Percentiles rank a stretch among this genome's conserved stretches.
These are phyloP conservation scores for Boulengeromyrus knoepffleri DNA, from an alignment of 2,113 vertebrate species.

Conservation along the genomic window DNA sequence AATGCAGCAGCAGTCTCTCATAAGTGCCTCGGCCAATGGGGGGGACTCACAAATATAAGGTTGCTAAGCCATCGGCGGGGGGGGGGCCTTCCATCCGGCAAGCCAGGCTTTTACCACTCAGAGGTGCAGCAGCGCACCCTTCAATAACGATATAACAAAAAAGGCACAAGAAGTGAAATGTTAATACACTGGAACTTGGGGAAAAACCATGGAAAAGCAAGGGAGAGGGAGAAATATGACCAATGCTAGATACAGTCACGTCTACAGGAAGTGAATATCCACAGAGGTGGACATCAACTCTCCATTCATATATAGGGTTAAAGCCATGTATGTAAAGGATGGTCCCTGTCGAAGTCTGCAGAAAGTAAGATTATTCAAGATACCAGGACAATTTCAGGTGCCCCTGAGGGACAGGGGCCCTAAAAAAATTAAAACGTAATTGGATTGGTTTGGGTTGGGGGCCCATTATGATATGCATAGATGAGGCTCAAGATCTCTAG, in stretches of 20 bases:
- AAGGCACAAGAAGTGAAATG: background rate
- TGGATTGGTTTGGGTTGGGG: too few relatives aligned
- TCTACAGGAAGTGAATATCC: background rate
- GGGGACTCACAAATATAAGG: conserved; percentile 39
- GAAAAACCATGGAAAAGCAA: background rate
- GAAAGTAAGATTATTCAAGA: background rate
- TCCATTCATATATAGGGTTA: background rate
- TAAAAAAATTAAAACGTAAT: too few relatives aligned
- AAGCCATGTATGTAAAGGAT: background rate
- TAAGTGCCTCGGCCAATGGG: conserved; percentile 38
- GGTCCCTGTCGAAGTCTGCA: background rate
- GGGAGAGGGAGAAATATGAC: background rate
- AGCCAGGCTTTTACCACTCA: background rate
- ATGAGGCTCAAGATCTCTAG: background rate
- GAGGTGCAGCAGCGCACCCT: background rate
- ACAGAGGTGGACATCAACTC: background rate
- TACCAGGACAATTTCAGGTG: too few relatives aligned
- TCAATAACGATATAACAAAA: background rate
- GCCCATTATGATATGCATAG: background rate
- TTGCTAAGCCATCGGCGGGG: conserved; percentile 15
- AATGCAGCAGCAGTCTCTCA: conserved; percentile 27
- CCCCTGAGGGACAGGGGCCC: too few relatives aligned
- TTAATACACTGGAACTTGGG: background rate
- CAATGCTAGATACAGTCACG: background rate
- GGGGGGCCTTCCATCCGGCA: background rate